Base-by-base conservation (phyloP, 1,140 invertebrate genomes). In the Solenopsis invicta region DNA sequence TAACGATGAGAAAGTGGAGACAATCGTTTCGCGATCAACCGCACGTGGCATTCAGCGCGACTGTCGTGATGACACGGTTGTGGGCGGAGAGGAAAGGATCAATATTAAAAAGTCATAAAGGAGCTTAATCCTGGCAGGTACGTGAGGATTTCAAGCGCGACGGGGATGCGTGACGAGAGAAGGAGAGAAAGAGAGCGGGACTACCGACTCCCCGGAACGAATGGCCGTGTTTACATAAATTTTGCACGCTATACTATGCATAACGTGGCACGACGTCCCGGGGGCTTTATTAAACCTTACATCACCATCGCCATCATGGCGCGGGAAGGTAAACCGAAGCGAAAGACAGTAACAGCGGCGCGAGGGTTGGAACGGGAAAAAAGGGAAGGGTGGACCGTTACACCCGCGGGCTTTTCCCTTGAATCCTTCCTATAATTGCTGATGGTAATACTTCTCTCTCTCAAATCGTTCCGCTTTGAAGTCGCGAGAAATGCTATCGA, bases 161-260 rank as follows among this genome's bases (percentile, higher is more conserved):
- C 10, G 2, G 48, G 48, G 48, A 41, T 62, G 87, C 69, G 48
- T 67, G 56, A 56, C 21, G 21, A 52, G 59, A 34, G 37, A 41
- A 16, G 48, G 10, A 54, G 48, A 54, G 61, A 41, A 37, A 16
- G 59, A 62, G n/a, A 41, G 41, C 41, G 41, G 41, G 18, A 3
- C 24, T 6, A 16, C 24, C 16, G 69, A 69, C 18, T 67, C 41
- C 54, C n/a, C 37, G 34, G 59, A 29, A 62, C 84, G 52, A 88
- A 88, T 76, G 77, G 85, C 48, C 67, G 77, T 80, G 88, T 89
- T 89, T 88, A 88, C 86, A 89, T 89, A 89, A 90, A 89, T 90
- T 90, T 90, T 62, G 85, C 80, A 80, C 87, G 85, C 74, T 81
- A 86, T 81, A 81, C 75, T 89, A 90, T 90, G 88, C 81, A 87